A percentile compares a stretch with the other conserved stretches of the same genome.
Conservation (phyloP, 2,888 invertebrate genomes). For the Digitonthophagus gazella region DNA sequence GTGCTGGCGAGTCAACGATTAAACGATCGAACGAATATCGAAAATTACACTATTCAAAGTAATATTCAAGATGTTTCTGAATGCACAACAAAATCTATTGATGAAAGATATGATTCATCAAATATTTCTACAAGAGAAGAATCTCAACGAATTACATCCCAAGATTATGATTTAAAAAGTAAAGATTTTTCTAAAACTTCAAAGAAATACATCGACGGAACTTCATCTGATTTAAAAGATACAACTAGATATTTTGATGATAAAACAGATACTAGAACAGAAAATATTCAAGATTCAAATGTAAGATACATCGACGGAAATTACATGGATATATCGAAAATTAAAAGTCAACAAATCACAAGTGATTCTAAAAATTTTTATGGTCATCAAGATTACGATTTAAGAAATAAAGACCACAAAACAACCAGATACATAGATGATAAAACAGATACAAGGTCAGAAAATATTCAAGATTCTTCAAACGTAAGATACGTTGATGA, state of each 20-base stretch:
- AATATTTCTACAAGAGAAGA: neutral
- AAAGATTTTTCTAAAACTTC: constrained; percentile 2
- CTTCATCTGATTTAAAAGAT: neutral
- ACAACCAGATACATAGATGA: neutral
- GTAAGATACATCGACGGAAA: constrained; percentile 40
- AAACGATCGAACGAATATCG: neutral
- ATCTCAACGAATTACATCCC: neutral
- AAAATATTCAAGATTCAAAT: constrained; percentile 16
- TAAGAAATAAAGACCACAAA: constrained; percentile 25
- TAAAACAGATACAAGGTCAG: constrained; percentile 8
- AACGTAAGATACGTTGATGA: constrained; percentile 38
- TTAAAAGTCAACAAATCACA: constrained; percentile 36
- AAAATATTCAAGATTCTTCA: constrained; percentile 11
- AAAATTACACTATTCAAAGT: neutral
- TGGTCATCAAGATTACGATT: constrained; percentile 42
- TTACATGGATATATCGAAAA: constrained; percentile 39
- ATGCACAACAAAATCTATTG: neutral
- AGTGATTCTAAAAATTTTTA: constrained; percentile 46
- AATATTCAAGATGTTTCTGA: neutral
- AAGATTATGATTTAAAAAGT: neutral
- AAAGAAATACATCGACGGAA: neutral
- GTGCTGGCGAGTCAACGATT: neutral
- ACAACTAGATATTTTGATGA: neutral
- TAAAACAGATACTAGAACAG: constrained; percentile 6
- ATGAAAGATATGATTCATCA: neutral